Evolutionary conservation across 2,113 vertebrate species (phyloP), one percentile per base, ranked within the genome.

Genomic region (Spea multiplicata): DNA sequence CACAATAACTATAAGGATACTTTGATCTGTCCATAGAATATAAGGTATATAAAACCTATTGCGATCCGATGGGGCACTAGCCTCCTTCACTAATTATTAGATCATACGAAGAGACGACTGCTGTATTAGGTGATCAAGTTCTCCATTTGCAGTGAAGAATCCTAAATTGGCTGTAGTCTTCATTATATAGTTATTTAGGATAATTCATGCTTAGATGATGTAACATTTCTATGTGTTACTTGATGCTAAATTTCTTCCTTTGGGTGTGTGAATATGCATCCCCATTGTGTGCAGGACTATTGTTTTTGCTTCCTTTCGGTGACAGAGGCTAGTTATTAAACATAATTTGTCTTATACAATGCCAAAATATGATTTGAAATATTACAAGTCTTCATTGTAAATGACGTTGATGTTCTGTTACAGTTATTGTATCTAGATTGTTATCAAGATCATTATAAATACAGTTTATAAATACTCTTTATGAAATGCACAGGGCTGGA

Each of bases 221-320:
- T 71, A 71, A 44, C 44, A 53, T 71, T 50, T 50, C 8, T 53
- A 64, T 6, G 61, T 71, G 69, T 59, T 1, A 12, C 12, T 13
- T 59, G 45, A 13, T 6, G 44, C 75, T 78, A 48, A 61, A 12
- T 73, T 71, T 66, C 77, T 78, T 66, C 46, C 61, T 66, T 49
- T 73, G 71, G 71, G 77, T 80, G 77, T 80, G 77, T 80, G 62
- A 73, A 67, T 59, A 52, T 73, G 52, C 7, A 48, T 80, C 71
- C 50, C 50, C 59, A 73, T 73, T 80, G 71, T 80, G 71, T 73
- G 59, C 4, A 46, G 52, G 14, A 44, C 62, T 13, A 80, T 80
- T 80, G 77, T 80, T 66, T 12, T 79, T 16, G 44, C 73, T 80
- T 80, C 77, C 77, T 53, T 59, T 52, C 9, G 14, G 9, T 66